Evolutionary conservation across 2,888 invertebrate species (phyloP).

Genomic region (Trichogramma dendrolimi): DNA sequence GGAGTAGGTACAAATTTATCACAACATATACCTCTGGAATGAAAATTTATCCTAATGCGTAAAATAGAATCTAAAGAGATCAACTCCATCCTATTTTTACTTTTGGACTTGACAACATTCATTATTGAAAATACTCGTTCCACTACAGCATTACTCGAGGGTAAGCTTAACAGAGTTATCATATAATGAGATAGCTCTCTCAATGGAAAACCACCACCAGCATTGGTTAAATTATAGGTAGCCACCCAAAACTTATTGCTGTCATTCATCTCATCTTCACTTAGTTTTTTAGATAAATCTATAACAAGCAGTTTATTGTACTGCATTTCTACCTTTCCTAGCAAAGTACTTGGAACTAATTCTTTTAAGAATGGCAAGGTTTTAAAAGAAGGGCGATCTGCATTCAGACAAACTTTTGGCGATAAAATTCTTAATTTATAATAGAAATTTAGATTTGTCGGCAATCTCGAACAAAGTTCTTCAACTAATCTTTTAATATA

Average conservation of each 20-base stretch:
- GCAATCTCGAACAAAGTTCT: conserved; percentile 16
- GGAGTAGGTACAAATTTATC: conserved; percentile 1
- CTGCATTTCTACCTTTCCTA: conserved; percentile 20
- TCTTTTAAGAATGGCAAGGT: conserved; percentile 13
- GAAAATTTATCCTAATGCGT: conserved; percentile 5
- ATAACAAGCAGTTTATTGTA: conserved; percentile 19
- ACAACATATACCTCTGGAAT: not conserved
- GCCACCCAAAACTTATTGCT: conserved; percentile 21
- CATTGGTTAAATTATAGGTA: conserved; percentile 18
- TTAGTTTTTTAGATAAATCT: conserved; percentile 12
- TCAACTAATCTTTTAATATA: conserved; percentile 16
- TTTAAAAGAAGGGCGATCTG: conserved; percentile 10
- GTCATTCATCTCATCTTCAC: not conserved
- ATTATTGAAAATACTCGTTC: conserved; percentile 24
- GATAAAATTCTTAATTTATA: conserved; percentile 15
- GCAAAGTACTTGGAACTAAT: not conserved
- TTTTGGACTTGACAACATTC: conserved; percentile 22
- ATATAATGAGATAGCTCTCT: conserved; percentile 15
- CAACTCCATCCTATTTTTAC: conserved; percentile 13
- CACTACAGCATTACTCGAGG: conserved; percentile 22
- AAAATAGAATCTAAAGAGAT: conserved; percentile 2
- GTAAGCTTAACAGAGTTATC: conserved; percentile 17
- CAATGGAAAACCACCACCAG: conserved; percentile 17
- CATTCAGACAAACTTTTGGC: conserved; percentile 16
- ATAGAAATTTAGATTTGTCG: conserved; percentile 17